Evolutionary conservation across 64 coral and sea anemone genomes (phyloP), one percentile per base, ranked within the genome.

Genomic region (Astreopora myriophthalma): DNA sequence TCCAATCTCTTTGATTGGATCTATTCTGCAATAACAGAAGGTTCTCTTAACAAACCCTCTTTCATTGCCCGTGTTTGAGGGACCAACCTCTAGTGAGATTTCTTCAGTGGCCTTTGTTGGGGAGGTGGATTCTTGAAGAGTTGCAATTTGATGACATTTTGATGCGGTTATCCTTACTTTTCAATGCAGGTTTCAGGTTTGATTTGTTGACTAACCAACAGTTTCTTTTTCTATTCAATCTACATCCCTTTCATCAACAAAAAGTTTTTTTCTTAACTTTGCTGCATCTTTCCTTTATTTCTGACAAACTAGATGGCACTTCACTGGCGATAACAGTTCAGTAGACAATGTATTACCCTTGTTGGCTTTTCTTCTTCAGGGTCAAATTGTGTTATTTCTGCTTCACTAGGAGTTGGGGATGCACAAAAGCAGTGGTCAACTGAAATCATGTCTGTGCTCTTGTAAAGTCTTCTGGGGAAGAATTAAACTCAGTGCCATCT

Each of bases 81-180:
- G 22, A 68, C 16, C 20, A 75, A 61, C 14, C 76, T 91, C 30
- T 92, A 96, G 71, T 51, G 92, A 70, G 32, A 91, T 22, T 37
- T 96, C 94, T 67, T 8, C 27, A n/a, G 92, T 6, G 35, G 89
- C 89, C 35, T 92, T 96, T 5, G 89, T 78, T 20, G 94, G 94
- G 34, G 94, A 96, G 0, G 86, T 92, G 3, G 89, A 66, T 27
- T 34, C 23, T 65, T 72, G 84, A 30, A 92, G 32, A 48, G 68
- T 65, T 0, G 94, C 90, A 71, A 92, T 55, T 3, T 69, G 48
- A 30, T 96, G 67, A 44, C 86, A 96, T 11, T 96, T 88, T 37
- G 85, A 92, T 44, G 85, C 76, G 19, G 94, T 96, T 16, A 96
- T 92, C 76, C 94, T 67, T 24, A 22, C 65, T 75, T 85, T 75